phyloP scores from a whole-genome alignment of 2,797 vertebrate species.

The Bradypus variegatus region DNA sequence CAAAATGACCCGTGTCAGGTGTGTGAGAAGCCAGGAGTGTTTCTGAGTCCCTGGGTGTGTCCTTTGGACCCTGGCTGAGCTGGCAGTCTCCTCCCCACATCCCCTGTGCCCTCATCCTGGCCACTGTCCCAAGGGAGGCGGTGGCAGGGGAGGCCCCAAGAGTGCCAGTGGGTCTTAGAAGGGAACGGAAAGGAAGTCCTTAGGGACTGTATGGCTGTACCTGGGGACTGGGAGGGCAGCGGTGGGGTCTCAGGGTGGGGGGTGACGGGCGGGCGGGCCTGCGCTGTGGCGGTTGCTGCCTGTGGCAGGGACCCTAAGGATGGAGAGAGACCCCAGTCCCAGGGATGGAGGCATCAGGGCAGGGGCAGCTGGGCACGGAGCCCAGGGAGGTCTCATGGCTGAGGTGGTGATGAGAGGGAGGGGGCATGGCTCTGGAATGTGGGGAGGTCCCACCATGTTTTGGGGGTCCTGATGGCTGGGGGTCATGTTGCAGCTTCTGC shows the following conservation, averaged over 20 bases:
- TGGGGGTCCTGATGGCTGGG: background rate
- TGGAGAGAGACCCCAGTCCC: too few species aligned
- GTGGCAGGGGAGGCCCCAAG: too few species aligned
- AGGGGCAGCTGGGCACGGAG: too few species aligned
- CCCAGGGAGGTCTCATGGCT: too few species aligned
- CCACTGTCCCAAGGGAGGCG: background rate
- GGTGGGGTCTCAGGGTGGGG: background rate
- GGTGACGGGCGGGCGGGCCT: too few species aligned
- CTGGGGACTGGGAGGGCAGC: background rate
- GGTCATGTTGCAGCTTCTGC: conserved; percentile 73
- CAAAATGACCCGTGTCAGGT: background rate
- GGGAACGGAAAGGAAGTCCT: background rate
- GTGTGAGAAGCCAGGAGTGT: background rate
- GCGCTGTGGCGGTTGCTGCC: too few species aligned
- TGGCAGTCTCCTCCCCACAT: background rate
- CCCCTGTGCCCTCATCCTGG: background rate
- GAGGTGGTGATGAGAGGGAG: background rate
- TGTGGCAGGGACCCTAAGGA: too few species aligned
- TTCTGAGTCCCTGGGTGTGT: background rate
- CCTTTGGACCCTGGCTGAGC: background rate
- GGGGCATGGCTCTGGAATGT: background rate
- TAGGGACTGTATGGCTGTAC: too few species aligned
- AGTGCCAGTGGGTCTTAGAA: background rate
- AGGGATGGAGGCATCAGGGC: too few species aligned
- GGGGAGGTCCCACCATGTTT: background rate